Percentiles rank a stretch among this genome's conserved stretches.
phyloP scores from a whole-genome alignment of 2,113 vertebrate genomes.

The Polypterus senegalus region DNA sequence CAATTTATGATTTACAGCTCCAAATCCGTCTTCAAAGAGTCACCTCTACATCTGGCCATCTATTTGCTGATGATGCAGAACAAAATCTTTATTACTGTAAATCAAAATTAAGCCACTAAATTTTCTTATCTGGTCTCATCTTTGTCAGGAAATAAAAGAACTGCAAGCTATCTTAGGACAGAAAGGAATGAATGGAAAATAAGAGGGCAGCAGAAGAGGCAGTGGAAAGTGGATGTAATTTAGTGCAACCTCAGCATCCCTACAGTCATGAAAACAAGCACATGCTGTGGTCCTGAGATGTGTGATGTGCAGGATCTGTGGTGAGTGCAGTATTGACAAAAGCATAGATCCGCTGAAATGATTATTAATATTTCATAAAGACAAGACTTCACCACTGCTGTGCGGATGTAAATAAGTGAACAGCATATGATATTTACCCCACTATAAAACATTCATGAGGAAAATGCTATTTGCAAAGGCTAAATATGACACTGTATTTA shows the following conservation, averaged over 20 bases:
- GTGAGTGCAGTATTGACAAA: slow-evolving; percentile 45
- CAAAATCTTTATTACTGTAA: too few relatives aligned
- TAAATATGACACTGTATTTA: slow-evolving; percentile 64
- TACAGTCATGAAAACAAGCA: neutral
- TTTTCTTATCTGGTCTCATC: neutral
- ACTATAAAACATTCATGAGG: slow-evolving; percentile 63
- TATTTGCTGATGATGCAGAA: too few relatives aligned
- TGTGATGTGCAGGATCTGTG: slow-evolving; percentile 27
- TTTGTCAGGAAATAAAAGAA: neutral
- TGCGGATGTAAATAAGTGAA: slow-evolving; percentile 71
- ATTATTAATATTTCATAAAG: slow-evolving; percentile 65
- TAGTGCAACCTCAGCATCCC: slow-evolving; percentile 21
- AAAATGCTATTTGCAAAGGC: slow-evolving; percentile 59
- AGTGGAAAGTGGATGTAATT: slow-evolving; percentile 23
- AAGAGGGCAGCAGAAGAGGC: neutral
- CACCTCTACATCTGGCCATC: too few relatives aligned
- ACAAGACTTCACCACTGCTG: slow-evolving; percentile 56
- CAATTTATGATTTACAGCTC: too few relatives aligned
- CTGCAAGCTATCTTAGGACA: neutral
- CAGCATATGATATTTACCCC: slow-evolving; percentile 66
- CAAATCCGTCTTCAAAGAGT: too few relatives aligned
- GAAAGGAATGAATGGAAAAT: neutral
- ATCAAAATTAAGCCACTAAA: neutral
- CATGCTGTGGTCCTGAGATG: neutral
- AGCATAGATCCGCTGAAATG: slow-evolving; percentile 55